phyloP scores from a whole-genome alignment of 2,113 vertebrate species.

The Odobenus rosmarus region DNA sequence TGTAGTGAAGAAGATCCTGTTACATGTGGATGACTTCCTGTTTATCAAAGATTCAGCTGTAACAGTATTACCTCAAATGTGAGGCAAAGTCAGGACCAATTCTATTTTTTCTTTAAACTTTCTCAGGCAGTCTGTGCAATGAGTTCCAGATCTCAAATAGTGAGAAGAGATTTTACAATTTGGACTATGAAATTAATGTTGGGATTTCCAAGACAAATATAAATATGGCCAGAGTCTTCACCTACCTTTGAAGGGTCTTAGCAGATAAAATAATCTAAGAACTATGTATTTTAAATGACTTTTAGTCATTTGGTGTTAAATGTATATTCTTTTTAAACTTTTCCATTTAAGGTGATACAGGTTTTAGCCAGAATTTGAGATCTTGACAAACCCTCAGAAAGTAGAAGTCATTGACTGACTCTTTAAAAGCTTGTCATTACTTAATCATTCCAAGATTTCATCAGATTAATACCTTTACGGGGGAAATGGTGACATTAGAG shows the following conservation, averaged over 20 bases:
- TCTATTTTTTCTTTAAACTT: background rate
- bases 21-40: background rate
- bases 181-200: background rate
- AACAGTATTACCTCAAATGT: background rate
- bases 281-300: constrained; percentile 27
- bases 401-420: background rate
- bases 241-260: background rate
- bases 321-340: constrained; percentile 1
- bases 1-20: background rate
- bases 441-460: background rate
- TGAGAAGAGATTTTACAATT: background rate
- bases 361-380: constrained; percentile 17
- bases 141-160: constrained; percentile 26
- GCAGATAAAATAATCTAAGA: background rate
- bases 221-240: background rate
- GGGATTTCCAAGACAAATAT: background rate
- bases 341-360: background rate
- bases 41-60: background rate
- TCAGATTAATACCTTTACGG: background rate
- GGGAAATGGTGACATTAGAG: background rate
- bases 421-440: background rate
- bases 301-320: background rate
- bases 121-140: background rate
- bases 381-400: background rate
- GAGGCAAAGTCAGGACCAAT: background rate